Percentiles rank a stretch among this genome's conserved stretches.
Conservation (phyloP, 1,140 invertebrate genomes). For the Drosophila sturtevanti region DNA sequence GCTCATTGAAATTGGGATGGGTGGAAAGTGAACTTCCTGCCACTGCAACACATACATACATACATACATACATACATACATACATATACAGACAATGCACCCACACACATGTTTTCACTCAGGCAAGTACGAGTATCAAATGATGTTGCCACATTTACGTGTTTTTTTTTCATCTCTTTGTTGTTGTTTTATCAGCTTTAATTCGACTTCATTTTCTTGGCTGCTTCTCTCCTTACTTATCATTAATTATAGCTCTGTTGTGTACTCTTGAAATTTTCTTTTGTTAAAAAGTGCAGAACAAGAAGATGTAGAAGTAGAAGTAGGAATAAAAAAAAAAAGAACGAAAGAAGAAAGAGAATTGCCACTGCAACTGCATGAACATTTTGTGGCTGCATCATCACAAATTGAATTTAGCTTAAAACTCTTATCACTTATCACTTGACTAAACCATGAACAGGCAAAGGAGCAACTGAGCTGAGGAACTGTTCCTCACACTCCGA, state of each 20-base stretch:
- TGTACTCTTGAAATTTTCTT: neutral
- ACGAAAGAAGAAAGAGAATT: slow-evolving; percentile 26
- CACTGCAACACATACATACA: slow-evolving; percentile 26
- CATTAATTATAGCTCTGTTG: slow-evolving; percentile 36
- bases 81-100: slow-evolving; percentile 4
- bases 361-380: slow-evolving; percentile 20
- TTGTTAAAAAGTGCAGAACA: slow-evolving; percentile 12
- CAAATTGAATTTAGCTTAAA: slow-evolving; percentile 54
- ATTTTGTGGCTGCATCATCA: slow-evolving; percentile 45
- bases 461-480: neutral
- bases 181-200: no score
- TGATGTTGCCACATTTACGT: slow-evolving; percentile 28
- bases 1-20: neutral
- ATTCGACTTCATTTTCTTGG: neutral
- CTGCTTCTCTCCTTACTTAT: neutral
- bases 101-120: slow-evolving; percentile 14
- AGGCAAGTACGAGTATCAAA: neutral
- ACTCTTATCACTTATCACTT: slow-evolving; percentile 61
- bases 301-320: neutral
- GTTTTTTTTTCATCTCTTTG: slow-evolving; percentile 37
- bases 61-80: neutral
- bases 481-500: slow-evolving; percentile 26
- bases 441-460: slow-evolving; percentile 35
- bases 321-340: no score
- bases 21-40: slow-evolving; percentile 41